phyloP scores from a whole-genome alignment of 2,888 invertebrate genomes.

The Dynastes hyllus region DNA sequence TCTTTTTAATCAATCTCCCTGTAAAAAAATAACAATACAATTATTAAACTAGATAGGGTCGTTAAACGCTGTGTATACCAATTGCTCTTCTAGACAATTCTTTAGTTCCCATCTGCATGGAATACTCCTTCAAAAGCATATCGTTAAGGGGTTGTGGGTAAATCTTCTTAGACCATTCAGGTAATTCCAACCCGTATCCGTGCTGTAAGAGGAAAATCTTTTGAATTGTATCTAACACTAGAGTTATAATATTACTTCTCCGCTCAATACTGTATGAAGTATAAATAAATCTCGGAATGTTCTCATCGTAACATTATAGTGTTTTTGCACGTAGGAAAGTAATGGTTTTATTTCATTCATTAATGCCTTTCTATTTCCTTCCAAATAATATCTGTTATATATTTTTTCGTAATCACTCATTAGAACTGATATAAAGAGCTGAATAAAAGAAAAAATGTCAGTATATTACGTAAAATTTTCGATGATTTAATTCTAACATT shows the following conservation, averaged over 20 bases:
- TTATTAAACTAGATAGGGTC: neutral
- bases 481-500: neutral
- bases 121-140: neutral
- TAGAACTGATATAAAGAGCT: neutral
- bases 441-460: neutral
- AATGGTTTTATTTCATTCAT: neutral
- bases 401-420: neutral
- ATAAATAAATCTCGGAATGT: neutral
- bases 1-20: conserved; percentile 35
- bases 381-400: neutral
- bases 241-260: neutral
- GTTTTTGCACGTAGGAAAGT: neutral
- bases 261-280: neutral
- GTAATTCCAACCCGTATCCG: conserved; percentile 43
- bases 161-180: conserved; percentile 42
- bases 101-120: conserved; percentile 4
- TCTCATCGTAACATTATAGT: neutral
- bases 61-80: neutral
- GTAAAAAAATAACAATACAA: neutral
- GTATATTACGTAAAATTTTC: neutral
- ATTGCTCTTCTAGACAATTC: neutral
- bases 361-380: neutral
- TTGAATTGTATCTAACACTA: neutral
- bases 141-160: conserved; percentile 38
- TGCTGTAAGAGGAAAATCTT: neutral